Percentiles rank a stretch among this genome's conserved stretches.
Conservation (phyloP, 2,888 invertebrate species). For the Lepidochrysops patricia region DNA sequence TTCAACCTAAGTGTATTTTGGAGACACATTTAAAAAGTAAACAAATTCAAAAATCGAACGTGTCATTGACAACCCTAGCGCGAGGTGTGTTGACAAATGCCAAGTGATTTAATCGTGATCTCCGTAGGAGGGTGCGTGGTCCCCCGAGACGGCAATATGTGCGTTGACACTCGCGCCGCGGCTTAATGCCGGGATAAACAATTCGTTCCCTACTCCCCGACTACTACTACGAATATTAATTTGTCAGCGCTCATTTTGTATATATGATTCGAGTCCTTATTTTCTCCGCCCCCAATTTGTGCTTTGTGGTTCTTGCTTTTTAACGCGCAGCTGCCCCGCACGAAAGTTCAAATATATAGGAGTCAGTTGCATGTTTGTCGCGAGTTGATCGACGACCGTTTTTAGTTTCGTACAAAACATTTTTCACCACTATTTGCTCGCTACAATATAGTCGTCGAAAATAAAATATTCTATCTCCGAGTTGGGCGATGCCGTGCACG, state of each 20-base stretch:
- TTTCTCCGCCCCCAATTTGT: neutral
- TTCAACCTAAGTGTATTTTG: no score
- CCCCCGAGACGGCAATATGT: slow-evolving; percentile 48
- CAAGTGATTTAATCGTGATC: slow-evolving; percentile 53
- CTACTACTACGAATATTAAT: slow-evolving; percentile 49
- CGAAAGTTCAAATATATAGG: neutral
- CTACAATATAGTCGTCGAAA: slow-evolving; percentile 11
- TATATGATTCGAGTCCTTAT: neutral
- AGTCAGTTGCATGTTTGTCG: neutral
- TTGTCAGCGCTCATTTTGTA: slow-evolving; percentile 38
- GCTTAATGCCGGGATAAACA: slow-evolving; percentile 59
- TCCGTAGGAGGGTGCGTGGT: slow-evolving; percentile 36
- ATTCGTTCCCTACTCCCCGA: slow-evolving; percentile 57
- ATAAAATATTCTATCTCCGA: neutral
- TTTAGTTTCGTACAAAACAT: neutral
- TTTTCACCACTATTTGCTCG: neutral
- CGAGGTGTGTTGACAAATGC: slow-evolving; percentile 44
- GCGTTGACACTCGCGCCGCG: slow-evolving; percentile 48
- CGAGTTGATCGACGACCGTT: neutral
- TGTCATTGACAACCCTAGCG: slow-evolving; percentile 16
- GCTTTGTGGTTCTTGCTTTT: neutral
- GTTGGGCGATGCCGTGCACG: slow-evolving; percentile 4
- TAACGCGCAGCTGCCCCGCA: neutral
- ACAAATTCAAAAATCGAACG: neutral
- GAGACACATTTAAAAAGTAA: neutral